Base-by-base conservation (phyloP, 1,140 invertebrate genomes). In the Yoshiicerus persimilis region DNA sequence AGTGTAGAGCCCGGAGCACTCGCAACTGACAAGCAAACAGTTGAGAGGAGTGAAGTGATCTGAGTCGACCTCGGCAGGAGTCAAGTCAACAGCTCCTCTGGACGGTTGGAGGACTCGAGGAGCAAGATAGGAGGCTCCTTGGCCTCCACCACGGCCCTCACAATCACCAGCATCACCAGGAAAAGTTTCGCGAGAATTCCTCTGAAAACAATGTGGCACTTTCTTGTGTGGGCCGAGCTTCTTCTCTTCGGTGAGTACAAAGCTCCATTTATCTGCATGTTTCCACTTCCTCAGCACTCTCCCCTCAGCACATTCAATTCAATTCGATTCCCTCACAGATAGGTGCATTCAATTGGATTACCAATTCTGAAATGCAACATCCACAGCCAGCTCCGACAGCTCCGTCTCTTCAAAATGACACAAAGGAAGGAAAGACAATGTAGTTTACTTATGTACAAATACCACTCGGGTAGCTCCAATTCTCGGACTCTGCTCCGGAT, bases 201-300 rank as follows among this genome's bases (percentile, higher is more conserved):
- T 80, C 64, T 70, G 62, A 84, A 66, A 56, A 84, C 41, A 36
- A 84, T 87, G 87, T 87, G 87, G 87, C 70, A 36, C 27, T 70
- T 87, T 36, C 70, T 87, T 34, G 30, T 87, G 30, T 87, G 87
- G 87, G 87, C 87, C 25, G 87, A 87, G 56, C 62, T 87, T 66
- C 87, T 87, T 64, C 75, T 87, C 23, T 84, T 87, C 41, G 87
- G 87, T 87, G 64, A 87, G 87, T 39, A 41, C 38, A 84, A 84
- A 62, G 27, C 30, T 41, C 13, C 32, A 47, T 38, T 56, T 56
- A 56, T 84, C 38, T 84, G 4, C 13, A 13, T 47, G 20, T 47
- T 20, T 56, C 30, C 56, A n/a, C 39, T 47, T 84, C 83, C 25
- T 47, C 16, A 25, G 23, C 23, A 11, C 20, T 34, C 36, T 9